Evolutionary conservation across 2,888 invertebrate genomes (phyloP), one percentile per base, ranked within the genome.

Genomic region (Limnephilus rhombicus): DNA sequence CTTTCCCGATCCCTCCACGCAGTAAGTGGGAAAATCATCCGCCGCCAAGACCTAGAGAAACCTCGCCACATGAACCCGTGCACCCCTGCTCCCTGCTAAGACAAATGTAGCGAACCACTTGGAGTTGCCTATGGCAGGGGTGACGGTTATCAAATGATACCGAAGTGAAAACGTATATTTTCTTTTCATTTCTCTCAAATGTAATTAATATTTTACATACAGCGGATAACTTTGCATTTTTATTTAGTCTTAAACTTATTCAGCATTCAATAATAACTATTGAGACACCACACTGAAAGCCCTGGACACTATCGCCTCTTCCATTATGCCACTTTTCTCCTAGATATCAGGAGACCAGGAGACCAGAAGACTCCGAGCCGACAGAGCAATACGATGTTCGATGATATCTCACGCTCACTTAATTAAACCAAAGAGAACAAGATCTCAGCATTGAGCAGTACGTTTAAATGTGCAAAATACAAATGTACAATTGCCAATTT

Each of bases 401-500:
- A 88, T 88, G 53, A 88, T 88, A 88, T 88, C 88, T 88, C 88
- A 18, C 31, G 45, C 68, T 88, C 88, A 68, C 88, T 88, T 88
- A 88, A 88, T 88, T 88, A 88, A 88, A 53, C 34, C 53, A 34
- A 88, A 88, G 68, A 88, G 9, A 68, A 88, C 68, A 49, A 31
- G 37, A 68, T 29, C 31, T 68, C 88, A 0, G 31, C 88, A 88
- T 9, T 34, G 34, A 15, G 68, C 88, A 34, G 37, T 88, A 13
- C 68, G 13, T n/a, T 88, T 12, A 68, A 24, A 90, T 83, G 85
- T 37, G 90, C 49, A 91, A 85, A 91, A 85, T 91, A 91, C 90
- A 91, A 91, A 85, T 85, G 91, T 91, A 53, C 81, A 81, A 91
- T 91, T 86, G 91, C 81, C 86, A 91, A 91, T 91, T 91, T 85